Percentiles rank a stretch among this genome's conserved stretches.
phyloP scores from a whole-genome alignment of 2,888 invertebrate genomes.

The Spisula solida region DNA sequence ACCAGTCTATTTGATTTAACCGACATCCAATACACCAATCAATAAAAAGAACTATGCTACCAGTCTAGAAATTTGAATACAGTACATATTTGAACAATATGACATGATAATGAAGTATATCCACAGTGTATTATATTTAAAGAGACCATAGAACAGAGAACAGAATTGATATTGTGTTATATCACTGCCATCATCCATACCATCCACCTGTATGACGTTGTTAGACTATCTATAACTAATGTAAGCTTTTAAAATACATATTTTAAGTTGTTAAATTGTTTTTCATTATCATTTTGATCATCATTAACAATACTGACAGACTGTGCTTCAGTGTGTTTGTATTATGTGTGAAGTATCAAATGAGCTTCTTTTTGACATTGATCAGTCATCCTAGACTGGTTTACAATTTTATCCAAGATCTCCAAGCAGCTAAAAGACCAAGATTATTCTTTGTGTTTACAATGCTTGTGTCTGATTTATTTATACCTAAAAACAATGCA shows the following conservation, averaged over 20 bases:
- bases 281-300: conserved; percentile 14
- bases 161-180: background rate
- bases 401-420: conserved; percentile 36
- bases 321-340: conserved; percentile 36
- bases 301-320: conserved; percentile 26
- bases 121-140: background rate
- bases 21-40: background rate
- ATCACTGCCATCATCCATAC: background rate
- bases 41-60: background rate
- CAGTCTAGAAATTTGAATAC: background rate
- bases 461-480: conserved; percentile 16
- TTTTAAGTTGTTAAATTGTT: background rate
- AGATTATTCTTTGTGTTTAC: conserved; percentile 22
- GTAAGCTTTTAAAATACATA: background rate
- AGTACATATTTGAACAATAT: background rate
- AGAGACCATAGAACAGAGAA: background rate
- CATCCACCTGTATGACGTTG: background rate
- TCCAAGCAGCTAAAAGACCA: conserved; percentile 32
- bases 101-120: background rate
- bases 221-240: conserved; percentile 6
- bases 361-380: conserved; percentile 54
- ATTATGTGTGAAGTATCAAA: conserved; percentile 39
- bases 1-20: background rate
- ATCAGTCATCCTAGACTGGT: conserved; percentile 51
- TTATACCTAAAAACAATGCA: background rate